Base-by-base conservation (phyloP, 2,797 vertebrate species). In the Epinephelus malabaricus region DNA sequence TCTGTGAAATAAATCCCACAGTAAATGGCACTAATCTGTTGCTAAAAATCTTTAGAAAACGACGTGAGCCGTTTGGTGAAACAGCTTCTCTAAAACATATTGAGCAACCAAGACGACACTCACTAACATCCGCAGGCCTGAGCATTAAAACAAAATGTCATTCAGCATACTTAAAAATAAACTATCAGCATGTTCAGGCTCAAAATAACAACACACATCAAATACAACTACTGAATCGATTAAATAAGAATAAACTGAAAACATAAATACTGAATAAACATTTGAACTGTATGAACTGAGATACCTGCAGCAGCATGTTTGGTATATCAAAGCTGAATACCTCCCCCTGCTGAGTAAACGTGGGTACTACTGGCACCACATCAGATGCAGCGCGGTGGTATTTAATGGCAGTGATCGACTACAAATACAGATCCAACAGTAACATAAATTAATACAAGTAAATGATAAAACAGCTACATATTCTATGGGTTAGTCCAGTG, bases 371-470 rank as follows among this genome's bases (percentile, higher is more conserved):
- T 67, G 82, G 77, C 53, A 62, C 73, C 38, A 56, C 67, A 72
- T 79, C 80, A n/a, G 78, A 67, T 61, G 71, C 70, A 79, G 79
- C 12, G 77, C 38, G 40, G 81, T 55, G 81, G 86, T 83, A 88
- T 73, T 59, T 18, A 86, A 93, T 92, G 95, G 94, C 94, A 96
- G 94, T 95, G 94, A 94, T 94, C 67, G 70, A 88, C 89, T 93
- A 88, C 79, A 87, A 86, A 82, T 78, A 81, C 70, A 75, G 15
- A 81, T 51, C 71, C 45, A 82, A 76, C 76, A 82, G 62, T 46
- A 87, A 81, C 60, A 78, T 45, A 82, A 82, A 45, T 40, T 67
- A 77, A 87, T 67, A 85, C 50, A 78, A 88, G 56, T 64, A 78
- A 83, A 81, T 53, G 63, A 72, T 61, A 58, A 82, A 78, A 89